Evolutionary conservation across 2,797 vertebrate genomes (phyloP).

Genomic region (Platyrinchus mystaceus): DNA sequence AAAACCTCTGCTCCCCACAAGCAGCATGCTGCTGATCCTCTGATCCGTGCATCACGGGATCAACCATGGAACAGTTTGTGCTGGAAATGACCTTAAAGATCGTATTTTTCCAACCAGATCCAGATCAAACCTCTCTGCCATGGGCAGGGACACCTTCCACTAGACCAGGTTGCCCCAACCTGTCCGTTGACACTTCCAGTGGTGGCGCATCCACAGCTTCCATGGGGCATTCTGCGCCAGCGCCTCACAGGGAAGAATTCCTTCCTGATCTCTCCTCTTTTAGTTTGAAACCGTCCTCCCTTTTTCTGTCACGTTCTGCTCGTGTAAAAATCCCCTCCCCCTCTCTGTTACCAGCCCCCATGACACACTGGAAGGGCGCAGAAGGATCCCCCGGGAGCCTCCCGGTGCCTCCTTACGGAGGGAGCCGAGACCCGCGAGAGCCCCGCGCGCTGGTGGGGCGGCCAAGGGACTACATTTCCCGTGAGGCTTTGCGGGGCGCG

Average conservation of each 20-base stretch:
- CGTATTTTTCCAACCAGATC: not conserved
- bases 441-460: accelerated
- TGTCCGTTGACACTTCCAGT: not conserved
- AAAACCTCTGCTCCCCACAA: not conserved
- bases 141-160: not conserved
- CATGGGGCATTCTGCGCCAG: not conserved
- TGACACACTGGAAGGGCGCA: not conserved
- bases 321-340: not conserved
- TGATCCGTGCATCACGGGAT: not conserved
- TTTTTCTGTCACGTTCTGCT: not conserved
- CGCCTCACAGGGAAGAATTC: not conserved
- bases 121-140: not conserved
- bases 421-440: no score
- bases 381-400: not conserved
- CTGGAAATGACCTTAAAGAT: not conserved
- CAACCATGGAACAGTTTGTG: not conserved
- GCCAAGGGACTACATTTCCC: not conserved
- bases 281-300: accelerated
- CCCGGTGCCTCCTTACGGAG: no score
- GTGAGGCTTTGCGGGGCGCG: not conserved
- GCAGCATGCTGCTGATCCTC: not conserved
- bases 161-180: not conserved
- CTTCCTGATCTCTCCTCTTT: not conserved
- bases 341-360: not conserved
- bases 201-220: not conserved